Evolutionary conservation across 1,140 invertebrate species (phyloP).

Genomic region (Macrocentrus cingulum): DNA sequence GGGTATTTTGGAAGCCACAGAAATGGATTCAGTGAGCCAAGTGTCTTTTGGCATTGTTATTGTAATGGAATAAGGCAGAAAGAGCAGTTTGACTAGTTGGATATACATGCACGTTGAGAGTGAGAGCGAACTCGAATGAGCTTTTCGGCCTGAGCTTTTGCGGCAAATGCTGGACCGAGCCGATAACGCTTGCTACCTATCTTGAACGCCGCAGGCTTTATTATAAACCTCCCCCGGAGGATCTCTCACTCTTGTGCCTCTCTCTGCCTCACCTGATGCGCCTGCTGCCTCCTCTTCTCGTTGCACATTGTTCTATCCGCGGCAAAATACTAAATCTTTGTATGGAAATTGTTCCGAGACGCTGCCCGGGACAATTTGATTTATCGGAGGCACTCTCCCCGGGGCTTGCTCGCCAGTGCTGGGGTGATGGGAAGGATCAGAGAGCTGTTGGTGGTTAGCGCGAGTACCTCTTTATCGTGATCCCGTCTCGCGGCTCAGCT

Average conservation of each 20-base stretch:
- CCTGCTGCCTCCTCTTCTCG: too few relatives aligned
- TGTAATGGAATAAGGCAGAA: constrained; percentile 14
- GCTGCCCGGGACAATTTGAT: not conserved
- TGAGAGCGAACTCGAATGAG: constrained; percentile 2
- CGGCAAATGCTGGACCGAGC: constrained; percentile 47
- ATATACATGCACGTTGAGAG: not conserved
- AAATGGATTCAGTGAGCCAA: not conserved
- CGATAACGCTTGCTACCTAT: constrained; percentile 46
- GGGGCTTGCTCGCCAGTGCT: not conserved
- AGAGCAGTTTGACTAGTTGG: not conserved
- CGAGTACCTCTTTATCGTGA: constrained; percentile 58
- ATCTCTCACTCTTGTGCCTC: constrained; percentile 3
- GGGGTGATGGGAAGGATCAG: constrained; percentile 2
- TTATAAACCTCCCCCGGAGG: constrained; percentile 35
- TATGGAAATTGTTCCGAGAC: not conserved
- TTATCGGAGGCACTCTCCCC: too few relatives aligned
- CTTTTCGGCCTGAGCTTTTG: constrained; percentile 43
- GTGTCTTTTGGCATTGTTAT: constrained; percentile 14
- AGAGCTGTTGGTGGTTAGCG: constrained; percentile 2
- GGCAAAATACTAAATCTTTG: too few relatives aligned
- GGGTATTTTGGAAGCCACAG: too few relatives aligned
- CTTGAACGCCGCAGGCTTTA: constrained; percentile 49
- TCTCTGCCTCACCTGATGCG: not conserved
- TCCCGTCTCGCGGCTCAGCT: constrained; percentile 55
- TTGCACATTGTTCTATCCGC: too few relatives aligned